These are phyloP conservation scores for Homarus gammarus DNA, from an alignment of 2,888 invertebrate genomes.

Conservation along the genomic window DNA sequence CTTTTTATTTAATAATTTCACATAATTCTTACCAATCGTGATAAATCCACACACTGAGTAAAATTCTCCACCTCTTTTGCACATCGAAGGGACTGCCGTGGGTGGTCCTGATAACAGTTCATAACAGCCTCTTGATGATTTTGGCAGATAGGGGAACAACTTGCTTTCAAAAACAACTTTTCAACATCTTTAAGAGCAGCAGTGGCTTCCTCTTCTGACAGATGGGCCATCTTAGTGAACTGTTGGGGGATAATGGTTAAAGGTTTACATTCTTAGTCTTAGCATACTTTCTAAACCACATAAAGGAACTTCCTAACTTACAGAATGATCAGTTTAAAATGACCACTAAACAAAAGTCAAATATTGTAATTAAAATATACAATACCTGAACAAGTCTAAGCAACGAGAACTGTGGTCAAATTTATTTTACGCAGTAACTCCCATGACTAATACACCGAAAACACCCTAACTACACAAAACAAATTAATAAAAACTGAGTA, in stretches of 20 bases:
- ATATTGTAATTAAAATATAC: too few relatives aligned
- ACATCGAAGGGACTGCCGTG: constrained; percentile 72
- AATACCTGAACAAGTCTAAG: too few relatives aligned
- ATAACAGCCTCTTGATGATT: constrained; percentile 72
- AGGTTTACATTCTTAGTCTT: too few relatives aligned
- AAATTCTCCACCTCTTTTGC: constrained; percentile 71
- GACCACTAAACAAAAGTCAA: too few relatives aligned
- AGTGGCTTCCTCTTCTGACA: constrained; percentile 66
- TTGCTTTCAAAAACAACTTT: constrained; percentile 68
- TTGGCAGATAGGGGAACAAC: constrained; percentile 71
- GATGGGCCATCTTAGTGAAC: constrained; percentile 66
- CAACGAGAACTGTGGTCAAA: too few relatives aligned
- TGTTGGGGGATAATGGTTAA: constrained; percentile 21
- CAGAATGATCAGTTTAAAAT: too few relatives aligned
- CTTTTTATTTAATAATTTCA: not conserved
- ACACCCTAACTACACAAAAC: too few relatives aligned
- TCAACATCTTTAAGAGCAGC: constrained; percentile 73
- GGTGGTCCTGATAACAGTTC: constrained; percentile 74
- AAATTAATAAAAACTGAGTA: too few relatives aligned
- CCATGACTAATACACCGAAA: too few relatives aligned
- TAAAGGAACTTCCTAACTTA: too few relatives aligned
- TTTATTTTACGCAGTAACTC: too few relatives aligned
- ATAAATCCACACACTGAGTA: constrained; percentile 73
- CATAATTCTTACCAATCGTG: constrained; percentile 72
- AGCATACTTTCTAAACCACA: too few relatives aligned